Evolutionary conservation across 2,113 vertebrate species (phyloP).

Genomic region (Elanoides forficatus): DNA sequence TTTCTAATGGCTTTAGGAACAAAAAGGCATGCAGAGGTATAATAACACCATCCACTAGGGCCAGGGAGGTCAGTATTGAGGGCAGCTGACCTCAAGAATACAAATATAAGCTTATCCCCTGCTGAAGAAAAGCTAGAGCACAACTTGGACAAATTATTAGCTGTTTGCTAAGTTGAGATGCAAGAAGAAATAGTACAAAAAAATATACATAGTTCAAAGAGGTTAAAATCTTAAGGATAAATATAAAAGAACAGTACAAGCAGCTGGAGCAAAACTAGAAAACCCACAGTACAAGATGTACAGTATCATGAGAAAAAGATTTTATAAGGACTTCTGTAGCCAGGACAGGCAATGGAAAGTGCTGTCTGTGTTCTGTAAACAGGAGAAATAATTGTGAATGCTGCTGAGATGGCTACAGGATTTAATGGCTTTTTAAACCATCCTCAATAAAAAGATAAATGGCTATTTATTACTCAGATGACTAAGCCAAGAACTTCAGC

Average conservation of each 20-base stretch:
- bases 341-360: conserved; percentile 3
- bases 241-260: not conserved
- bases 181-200: not conserved
- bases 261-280: not conserved
- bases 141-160: not conserved
- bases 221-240: not conserved
- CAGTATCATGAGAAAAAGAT: not conserved
- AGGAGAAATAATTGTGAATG: not conserved
- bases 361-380: not conserved
- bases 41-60: not conserved
- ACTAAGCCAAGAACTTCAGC: not conserved
- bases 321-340: not conserved
- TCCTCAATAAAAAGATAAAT: not conserved
- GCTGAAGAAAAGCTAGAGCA: not conserved
- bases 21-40: not conserved
- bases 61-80: not conserved
- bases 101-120: not conserved
- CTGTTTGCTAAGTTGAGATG: not conserved
- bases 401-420: not conserved
- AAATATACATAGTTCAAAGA: not conserved
- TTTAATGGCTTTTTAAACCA: conserved; percentile 1
- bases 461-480: not conserved
- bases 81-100: not conserved
- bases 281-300: not conserved
- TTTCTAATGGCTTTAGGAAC: not conserved